Evolutionary conservation across 1,140 invertebrate genomes (phyloP), one percentile per base, ranked within the genome.

Genomic region (Chelonus insularis): DNA sequence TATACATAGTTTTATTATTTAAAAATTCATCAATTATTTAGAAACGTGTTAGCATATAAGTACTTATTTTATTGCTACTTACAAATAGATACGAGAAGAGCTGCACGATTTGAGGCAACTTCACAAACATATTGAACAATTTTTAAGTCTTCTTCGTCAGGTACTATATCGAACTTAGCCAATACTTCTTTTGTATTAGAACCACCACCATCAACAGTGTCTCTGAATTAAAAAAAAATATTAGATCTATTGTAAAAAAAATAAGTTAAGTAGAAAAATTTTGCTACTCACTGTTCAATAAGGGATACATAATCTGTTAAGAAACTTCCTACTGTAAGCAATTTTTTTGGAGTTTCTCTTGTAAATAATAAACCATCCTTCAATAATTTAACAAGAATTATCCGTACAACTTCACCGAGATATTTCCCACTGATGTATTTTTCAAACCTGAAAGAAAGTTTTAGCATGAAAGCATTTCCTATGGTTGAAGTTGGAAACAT

Each of bases 101-200:
- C 91, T n/a, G 91, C 91, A 63, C 93, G 82, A 67, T 88, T 86
- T 1, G 90, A 91, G 5, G 92, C 85, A 43, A 90, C 70, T 55
- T 86, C 84, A 66, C 91, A 93, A 29, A 93, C 87, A 71, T 94
- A 87, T 72, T 92, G 88, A 21, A 93, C 86, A 20, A 93, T 87
- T 14, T 82, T 80, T 57, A 91, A 85, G 69, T 93, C 90, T 64
- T 88, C 85, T 60, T 80, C 77, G 45, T 83, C 77, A 68, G 84
- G 80, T 39, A 71, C 67, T 41, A 85, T 73, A 25, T 76, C 77
- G 48, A 85, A 78, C 60, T 82, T 80, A 9, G 68, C 70, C 14
- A 85, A 63, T 12, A 84, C 72, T 63, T 77, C 68, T 62, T 73
- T 78, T 6, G 82, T 83, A 45, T 82, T 80, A 14, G 64, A 57